Conservation (phyloP, 2,797 vertebrate species). For the Lerista edwardsae region DNA sequence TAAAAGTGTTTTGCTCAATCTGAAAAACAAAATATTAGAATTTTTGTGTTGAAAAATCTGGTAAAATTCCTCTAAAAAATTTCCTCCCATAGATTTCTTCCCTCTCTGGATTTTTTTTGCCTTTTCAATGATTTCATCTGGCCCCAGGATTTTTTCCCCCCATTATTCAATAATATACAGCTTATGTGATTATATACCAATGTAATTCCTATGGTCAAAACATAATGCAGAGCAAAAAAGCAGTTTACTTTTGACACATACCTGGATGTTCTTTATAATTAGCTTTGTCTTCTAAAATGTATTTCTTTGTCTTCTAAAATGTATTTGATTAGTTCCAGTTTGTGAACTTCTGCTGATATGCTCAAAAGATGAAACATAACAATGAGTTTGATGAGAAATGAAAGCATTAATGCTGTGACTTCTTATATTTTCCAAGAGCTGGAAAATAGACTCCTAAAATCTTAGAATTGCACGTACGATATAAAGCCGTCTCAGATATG, state of each 20-base stretch:
- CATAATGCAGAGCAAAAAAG: accelerated
- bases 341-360: conserved; percentile 25
- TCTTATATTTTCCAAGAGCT: conserved; percentile 13
- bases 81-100: too few relatives aligned
- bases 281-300: background rate
- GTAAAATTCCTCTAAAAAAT: too few relatives aligned
- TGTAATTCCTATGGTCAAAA: background rate
- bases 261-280: background rate
- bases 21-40: too few relatives aligned
- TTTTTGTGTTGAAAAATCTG: too few relatives aligned
- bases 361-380: conserved; percentile 24
- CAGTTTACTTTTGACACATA: background rate
- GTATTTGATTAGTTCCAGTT: background rate
- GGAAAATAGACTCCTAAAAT: background rate
- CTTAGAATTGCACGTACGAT: background rate
- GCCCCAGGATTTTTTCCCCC: too few relatives aligned
- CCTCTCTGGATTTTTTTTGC: too few relatives aligned
- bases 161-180: too few relatives aligned
- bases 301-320: background rate
- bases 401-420: conserved; percentile 17
- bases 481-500: background rate
- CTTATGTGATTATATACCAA: too few relatives aligned
- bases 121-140: too few relatives aligned
- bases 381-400: conserved; percentile 16
- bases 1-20: too few relatives aligned